Evolutionary conservation across 2,888 invertebrate genomes (phyloP), one percentile per base, ranked within the genome.

Genomic region (Tortricodes alternella): DNA sequence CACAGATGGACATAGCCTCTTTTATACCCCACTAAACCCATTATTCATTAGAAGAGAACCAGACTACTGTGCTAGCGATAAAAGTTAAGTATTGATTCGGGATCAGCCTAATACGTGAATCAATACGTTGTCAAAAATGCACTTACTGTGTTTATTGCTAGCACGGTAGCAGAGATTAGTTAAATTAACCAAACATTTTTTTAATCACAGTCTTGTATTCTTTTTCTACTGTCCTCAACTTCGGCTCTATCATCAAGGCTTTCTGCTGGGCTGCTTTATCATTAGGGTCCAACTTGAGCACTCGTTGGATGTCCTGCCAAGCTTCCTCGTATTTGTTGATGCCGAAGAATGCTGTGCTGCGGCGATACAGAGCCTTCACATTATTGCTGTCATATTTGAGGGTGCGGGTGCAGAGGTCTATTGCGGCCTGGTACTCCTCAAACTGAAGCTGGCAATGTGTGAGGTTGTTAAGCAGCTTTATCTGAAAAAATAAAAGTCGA

Each of bases 321-420:
- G 96, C 95, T 55, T 93, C 92, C 49, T 95, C 94, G 63, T 93
- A 94, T 78, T 95, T 92, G 32, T 91, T 85, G 0, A 94, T 79
- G 38, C 92, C 91, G 19, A 88, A 83, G 86, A 93, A 91, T 0
- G 98, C 96, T 79, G 95, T 93, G 6, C 96, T 96, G 59, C 96
- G 90, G 63, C 99, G 92, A 84, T 97, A 99, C 0, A 96, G 85
- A 0, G 96, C 98, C 82, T 99, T 99, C 1, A 95, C 93, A 76
- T 96, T 98, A 6, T 93, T 91, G 0, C 93, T 83, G 67, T 97
- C 95, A n/a, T 95, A 73, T 52, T 93, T 92, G 2, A 99, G 80
- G 0, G 95, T 97, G 68, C 94, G 93, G 44, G 95, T 93, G 65
- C 98, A 96, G 8, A 96, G 89, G 32, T 92, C 86, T 23, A 95